Evolutionary conservation across 2,113 vertebrate genomes (phyloP).

Genomic region (Pachyramphus minor): DNA sequence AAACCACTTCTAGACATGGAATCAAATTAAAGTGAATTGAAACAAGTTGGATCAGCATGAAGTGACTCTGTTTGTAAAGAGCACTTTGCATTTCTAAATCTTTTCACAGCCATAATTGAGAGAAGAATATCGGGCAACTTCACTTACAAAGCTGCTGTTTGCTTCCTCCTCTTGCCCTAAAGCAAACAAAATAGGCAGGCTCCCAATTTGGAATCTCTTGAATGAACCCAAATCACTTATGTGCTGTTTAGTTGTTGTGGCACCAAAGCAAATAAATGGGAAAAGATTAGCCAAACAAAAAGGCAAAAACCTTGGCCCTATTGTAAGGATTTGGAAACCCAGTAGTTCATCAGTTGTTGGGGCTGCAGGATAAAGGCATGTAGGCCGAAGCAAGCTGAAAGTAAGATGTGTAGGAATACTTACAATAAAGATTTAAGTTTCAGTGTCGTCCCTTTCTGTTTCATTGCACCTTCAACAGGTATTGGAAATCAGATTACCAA

Average conservation of each 20-base stretch:
- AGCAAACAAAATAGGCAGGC: constrained; percentile 62
- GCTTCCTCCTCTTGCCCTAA: constrained; percentile 40
- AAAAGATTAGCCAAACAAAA: constrained; percentile 62
- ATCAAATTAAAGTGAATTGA: not conserved
- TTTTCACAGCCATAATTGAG: constrained; percentile 58
- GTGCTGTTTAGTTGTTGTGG: constrained; percentile 54
- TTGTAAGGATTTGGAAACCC: not conserved
- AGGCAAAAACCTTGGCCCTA: not conserved
- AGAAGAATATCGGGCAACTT: constrained; percentile 18
- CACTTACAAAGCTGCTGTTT: constrained; percentile 46
- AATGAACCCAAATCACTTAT: constrained; percentile 38
- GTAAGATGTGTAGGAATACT: not conserved
- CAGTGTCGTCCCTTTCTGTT: not conserved
- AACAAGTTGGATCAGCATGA: not conserved
- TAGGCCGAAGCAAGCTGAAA: not conserved
- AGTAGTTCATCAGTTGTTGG: not conserved
- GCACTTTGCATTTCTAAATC: constrained; percentile 25
- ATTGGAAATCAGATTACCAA: not conserved
- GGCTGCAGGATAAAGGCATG: not conserved
- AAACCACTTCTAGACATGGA: not conserved
- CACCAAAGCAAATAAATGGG: constrained; percentile 61
- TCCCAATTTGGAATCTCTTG: constrained; percentile 55
- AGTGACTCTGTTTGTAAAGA: constrained; percentile 2
- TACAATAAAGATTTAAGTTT: not conserved
- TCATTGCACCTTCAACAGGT: not conserved